Evolutionary conservation across 23 tunicate species (phyloP), one percentile per base, ranked within the genome.

Genomic region (Diplosoma virens): DNA sequence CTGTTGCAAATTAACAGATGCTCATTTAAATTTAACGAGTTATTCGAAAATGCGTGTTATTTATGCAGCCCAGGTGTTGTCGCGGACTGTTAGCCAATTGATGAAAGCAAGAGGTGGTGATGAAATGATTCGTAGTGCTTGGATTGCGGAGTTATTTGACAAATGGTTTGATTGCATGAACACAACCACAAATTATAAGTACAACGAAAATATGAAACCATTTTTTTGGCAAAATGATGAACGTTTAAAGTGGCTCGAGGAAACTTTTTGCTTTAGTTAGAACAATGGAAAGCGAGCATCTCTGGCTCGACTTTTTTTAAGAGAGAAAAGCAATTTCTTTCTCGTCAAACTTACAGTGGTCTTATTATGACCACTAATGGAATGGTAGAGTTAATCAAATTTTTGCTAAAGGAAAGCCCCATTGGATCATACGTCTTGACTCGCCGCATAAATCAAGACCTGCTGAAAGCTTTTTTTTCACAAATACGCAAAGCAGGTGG

Each of bases 41-140:
- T 73, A 73, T 27, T 20, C 79, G 3, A 73, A 73, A 73, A 73
- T 73, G 79, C 25, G 79, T 48, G 79, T 73, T 32, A 25, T 31
- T 30, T 50, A 73, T 50, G 79, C 79, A 4, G 79, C 79, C 6
- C 79, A 73, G 36, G 33, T 73, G 25, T 30, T 50, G 34, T 73
- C 79, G 7, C 9, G 25, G 4, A 11, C 79, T 17, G 79, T 73
- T 7, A 6, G 23, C 36, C 36, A 50, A 35, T 34, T 73, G 20
- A 73, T 73, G 79, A 48, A 11, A 5, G 35, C 4, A 11, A 32
- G 79, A 17, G 79, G 79, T 26, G 79, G 79, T 47, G 66, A 48
- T 18, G 59, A 70, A 25, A 73, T 73, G 79, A 33, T 18, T n/a
- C 33, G 79, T 17, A 50, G 79, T 50, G 79, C 79, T 23, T 73